Base-by-base conservation (phyloP, 2,888 invertebrate species). In the Andrena hattorfiana region DNA sequence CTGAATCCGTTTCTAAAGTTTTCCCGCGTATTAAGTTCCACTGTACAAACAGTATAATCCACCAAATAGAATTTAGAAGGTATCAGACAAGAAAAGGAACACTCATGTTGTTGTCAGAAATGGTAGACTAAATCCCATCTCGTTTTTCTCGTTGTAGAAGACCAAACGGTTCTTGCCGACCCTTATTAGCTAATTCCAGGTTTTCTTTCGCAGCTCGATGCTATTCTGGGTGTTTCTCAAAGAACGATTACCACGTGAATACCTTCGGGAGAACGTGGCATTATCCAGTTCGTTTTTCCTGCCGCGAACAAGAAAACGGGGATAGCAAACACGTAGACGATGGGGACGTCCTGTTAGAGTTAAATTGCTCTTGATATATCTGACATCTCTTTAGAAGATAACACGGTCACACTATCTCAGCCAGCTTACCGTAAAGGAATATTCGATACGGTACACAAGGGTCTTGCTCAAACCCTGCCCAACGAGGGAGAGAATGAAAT, bases 321-420 rank as follows among this genome's bases (percentile, higher is more conserved):
- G n/a, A 35, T 20, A 28, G 51, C 66, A 51, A 56, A 42, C 49
- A 49, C 23, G 10, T 13, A 48, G 23, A 56, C 59, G 60, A 51
- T 4, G 70, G 64, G 26, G 28, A 20, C 20, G 30, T 26, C 23
- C 32, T 42, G 49, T 51, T 66, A 42, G 66, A 35, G 62, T 23
- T 66, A 73, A 77, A 77, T 73, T 72, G 60, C 35, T 74, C 68
- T 56, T 74, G 28, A 74, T 64, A 7, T 54, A 67, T 59, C 35
- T 62, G 49, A 35, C 51, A 51, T 78, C 63, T 23, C 10, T 63
- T 73, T 30, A 26, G 48, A 48, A 54, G 48, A 74, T 49, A 74
- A 54, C 68, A 8, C 59, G 42, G 73, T 23, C 48, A n/a, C 30
- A 23, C 68, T 62, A 62, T 62, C 51, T 51, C n/a, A 59, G 51